Evolutionary conservation across 2,888 invertebrate genomes (phyloP), one percentile per base, ranked within the genome.

Genomic region (Nipponacmea schrenckii): DNA sequence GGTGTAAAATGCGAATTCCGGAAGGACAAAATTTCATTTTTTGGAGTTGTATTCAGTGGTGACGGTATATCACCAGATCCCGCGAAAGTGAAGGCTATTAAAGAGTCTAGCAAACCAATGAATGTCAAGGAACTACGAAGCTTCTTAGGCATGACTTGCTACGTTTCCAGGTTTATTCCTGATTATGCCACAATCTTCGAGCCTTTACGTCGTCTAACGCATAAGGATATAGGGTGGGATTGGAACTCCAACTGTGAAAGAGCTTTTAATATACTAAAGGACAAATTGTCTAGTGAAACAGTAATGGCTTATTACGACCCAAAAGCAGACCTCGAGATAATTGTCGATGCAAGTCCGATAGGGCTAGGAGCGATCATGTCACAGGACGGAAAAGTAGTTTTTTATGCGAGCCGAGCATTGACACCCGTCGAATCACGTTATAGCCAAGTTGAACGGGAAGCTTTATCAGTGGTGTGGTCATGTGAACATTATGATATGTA

Each of bases 401-500:
- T 68, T 24, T 78, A 79, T 56, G 77, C 73, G 8, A 80, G 79
- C 64, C 62, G 76, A 50, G 65, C 74, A 0, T 56, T 79, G 14
- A 72, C 74, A 12, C 69, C 71, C 26, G 68, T 72, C 8, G 77
- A 74, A 71, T 71, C 65, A 14, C 67, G 78, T 2, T 82, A 83
- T 70, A 72, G 77, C 31, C 78, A 78, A 65, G 76, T 77, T 39
- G 80, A 81, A 67, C 68, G 76, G 12, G 79, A 83, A 67, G 71
- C 77, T 1, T 67, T 81, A 27, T 78, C 74, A 1, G 68, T 82
- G 15, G 75, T 78, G 24, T 80, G 79, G 82, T 78, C 77, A 17
- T 77, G 74, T 68, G 80, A 81, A 71, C 78, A 81, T 62, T 83
- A 80, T 67, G 70, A 79, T 45, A 65, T 77, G 62, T 83, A 81